Percentiles rank a stretch among this genome's conserved stretches.
These are phyloP conservation scores for Oryzias curvinotus DNA, from an alignment of 2,113 vertebrate species.

Conservation along the genomic window DNA sequence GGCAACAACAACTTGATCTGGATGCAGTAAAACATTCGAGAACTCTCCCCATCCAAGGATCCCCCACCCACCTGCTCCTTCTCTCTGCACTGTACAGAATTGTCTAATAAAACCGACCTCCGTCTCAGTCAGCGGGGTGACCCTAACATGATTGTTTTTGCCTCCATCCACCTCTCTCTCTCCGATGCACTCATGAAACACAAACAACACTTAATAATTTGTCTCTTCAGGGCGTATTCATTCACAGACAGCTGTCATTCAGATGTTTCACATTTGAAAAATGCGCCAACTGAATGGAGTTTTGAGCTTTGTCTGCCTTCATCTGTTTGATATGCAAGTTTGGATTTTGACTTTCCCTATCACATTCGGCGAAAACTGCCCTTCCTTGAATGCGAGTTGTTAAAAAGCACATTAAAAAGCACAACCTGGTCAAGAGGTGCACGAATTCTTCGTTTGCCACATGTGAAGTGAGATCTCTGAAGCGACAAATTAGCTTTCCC, in stretches of 20 bases:
- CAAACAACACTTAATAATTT: slow-evolving; percentile 18
- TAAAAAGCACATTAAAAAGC: slow-evolving; percentile 30
- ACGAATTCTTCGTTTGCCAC: slow-evolving; percentile 8
- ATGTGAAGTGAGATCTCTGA: slow-evolving; percentile 39
- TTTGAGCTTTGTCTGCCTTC: too few relatives aligned
- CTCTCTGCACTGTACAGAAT: slow-evolving; percentile 24
- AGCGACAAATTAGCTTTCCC: slow-evolving; percentile 30
- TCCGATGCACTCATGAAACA: slow-evolving; percentile 28
- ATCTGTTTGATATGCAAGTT: too few relatives aligned
- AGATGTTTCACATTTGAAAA: too few relatives aligned
- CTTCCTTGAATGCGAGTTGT: not conserved
- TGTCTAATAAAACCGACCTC: slow-evolving; percentile 60
- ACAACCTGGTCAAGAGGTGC: slow-evolving; percentile 40
- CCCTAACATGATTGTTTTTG: slow-evolving; percentile 48
- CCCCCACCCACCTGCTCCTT: slow-evolving; percentile 6
- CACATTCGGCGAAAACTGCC: too few relatives aligned
- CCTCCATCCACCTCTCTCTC: slow-evolving; percentile 21
- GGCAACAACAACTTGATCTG: slow-evolving; percentile 18
- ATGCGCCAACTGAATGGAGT: too few relatives aligned
- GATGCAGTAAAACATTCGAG: slow-evolving; percentile 18
- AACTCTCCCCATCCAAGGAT: slow-evolving; percentile 12
- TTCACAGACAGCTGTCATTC: too few relatives aligned
- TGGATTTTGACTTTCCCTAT: too few relatives aligned
- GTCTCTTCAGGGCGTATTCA: not conserved
- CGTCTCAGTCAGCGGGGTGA: slow-evolving; percentile 38